Evolutionary conservation across 2,888 invertebrate genomes (phyloP).

Genomic region (Drosophila mulleri): DNA sequence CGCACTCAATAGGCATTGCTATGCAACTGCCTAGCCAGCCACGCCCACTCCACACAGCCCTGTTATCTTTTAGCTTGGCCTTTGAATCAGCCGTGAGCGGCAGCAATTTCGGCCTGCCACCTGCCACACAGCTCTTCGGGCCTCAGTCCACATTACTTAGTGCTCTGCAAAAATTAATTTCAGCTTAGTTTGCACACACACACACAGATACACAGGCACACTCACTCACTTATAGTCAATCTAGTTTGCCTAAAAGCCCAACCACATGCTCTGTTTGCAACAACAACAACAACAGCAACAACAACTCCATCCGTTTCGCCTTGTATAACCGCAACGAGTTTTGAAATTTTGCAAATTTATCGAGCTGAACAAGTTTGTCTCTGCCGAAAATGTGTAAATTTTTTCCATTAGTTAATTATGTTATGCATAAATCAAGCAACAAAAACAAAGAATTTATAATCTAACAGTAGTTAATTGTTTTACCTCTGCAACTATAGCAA

Average conservation of each 20-base stretch:
- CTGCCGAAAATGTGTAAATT: not conserved
- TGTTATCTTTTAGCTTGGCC: slow-evolving; percentile 12
- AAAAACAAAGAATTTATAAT: not conserved
- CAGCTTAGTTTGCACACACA: slow-evolving; percentile 24
- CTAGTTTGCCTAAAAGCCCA: slow-evolving; percentile 27
- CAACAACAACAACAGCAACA: slow-evolving; percentile 5
- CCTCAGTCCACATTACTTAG: slow-evolving; percentile 37
- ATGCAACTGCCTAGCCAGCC: slow-evolving; percentile 16
- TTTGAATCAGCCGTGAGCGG: slow-evolving; percentile 31
- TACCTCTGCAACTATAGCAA: not conserved
- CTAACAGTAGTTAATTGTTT: slow-evolving; percentile 6
- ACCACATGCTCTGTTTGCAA: slow-evolving; percentile 35
- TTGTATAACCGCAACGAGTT: slow-evolving; percentile 45
- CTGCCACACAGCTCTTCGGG: slow-evolving; percentile 5
- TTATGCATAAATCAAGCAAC: slow-evolving; percentile 14
- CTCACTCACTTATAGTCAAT: slow-evolving; percentile 6
- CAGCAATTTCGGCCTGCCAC: not conserved
- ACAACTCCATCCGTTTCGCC: not conserved
- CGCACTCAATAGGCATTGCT: slow-evolving; percentile 42
- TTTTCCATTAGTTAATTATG: slow-evolving; percentile 20
- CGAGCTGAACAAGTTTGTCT: slow-evolving; percentile 7
- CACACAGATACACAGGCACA: slow-evolving; percentile 11
- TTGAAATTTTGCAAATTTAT: slow-evolving; percentile 32
- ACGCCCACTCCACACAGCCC: too few species aligned
- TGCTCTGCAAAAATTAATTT: slow-evolving; percentile 54